Evolutionary conservation across 2,888 invertebrate species (phyloP).

Genomic region (Tipula helvola): DNA sequence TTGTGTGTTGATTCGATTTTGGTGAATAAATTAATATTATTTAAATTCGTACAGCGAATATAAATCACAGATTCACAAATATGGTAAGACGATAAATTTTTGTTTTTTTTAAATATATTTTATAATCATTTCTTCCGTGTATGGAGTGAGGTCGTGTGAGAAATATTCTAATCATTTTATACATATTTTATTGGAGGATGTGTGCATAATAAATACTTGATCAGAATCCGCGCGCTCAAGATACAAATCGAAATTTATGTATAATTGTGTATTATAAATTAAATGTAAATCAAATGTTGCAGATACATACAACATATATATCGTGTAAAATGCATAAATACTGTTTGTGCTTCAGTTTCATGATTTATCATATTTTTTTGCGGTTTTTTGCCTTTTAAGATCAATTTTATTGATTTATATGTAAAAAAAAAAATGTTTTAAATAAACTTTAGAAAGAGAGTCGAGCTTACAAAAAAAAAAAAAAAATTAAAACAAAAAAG

Average conservation of each 20-base stretch:
- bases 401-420: conserved; percentile 7
- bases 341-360: not conserved
- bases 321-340: not conserved
- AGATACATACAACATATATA: not conserved
- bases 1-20: not conserved
- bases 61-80: not conserved
- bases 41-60: not conserved
- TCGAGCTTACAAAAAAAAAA: not conserved
- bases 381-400: not conserved
- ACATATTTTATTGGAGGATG: not conserved
- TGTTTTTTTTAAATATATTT: not conserved
- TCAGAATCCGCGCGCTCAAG: not conserved
- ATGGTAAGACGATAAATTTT: not conserved
- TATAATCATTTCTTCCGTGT: not conserved
- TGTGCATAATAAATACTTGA: not conserved
- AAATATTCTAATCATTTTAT: not conserved
- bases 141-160: not conserved
- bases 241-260: not conserved
- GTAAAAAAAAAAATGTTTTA: not conserved
- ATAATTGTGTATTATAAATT: not conserved
- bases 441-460: not conserved
- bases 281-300: not conserved
- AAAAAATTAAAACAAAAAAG: not conserved
- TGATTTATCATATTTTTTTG: conserved; percentile 8
- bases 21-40: not conserved